A percentile compares a stretch with the other conserved stretches of the same genome.
Conservation (phyloP, 2,113 vertebrate genomes). For the Mobula hypostoma region DNA sequence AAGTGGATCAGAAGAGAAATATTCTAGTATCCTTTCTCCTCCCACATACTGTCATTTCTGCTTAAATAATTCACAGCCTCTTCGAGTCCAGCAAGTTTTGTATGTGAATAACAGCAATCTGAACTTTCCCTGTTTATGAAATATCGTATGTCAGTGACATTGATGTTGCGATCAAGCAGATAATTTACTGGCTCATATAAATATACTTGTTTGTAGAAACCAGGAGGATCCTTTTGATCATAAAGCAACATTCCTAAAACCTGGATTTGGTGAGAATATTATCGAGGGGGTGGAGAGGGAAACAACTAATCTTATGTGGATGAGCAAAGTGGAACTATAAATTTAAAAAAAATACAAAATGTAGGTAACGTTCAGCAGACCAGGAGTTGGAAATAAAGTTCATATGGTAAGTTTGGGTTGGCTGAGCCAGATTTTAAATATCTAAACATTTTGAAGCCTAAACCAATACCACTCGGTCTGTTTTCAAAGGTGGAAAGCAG, state of each 20-base stretch:
- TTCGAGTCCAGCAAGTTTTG: neutral
- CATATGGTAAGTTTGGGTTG: too few species aligned
- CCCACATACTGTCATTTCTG: neutral
- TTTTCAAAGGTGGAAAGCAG: too few species aligned
- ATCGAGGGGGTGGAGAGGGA: neutral
- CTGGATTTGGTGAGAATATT: neutral
- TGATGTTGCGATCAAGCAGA: neutral
- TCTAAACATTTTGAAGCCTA: too few species aligned
- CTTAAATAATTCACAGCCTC: slow-evolving; percentile 2
- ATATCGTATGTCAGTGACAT: neutral
- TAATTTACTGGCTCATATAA: neutral
- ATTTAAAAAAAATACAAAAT: neutral
- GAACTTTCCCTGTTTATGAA: neutral
- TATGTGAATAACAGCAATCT: neutral
- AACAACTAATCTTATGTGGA: too few species aligned
- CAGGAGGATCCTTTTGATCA: neutral
- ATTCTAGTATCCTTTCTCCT: neutral
- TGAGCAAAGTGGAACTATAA: neutral
- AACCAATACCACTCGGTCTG: too few species aligned
- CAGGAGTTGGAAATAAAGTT: neutral
- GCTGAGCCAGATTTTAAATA: too few species aligned
- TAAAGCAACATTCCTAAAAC: neutral
- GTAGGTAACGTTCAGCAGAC: neutral
- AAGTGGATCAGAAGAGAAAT: slow-evolving; percentile 24
- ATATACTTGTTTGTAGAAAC: neutral